Conservation (phyloP, 2,797 vertebrate species). For the Petrocephalus sullivani region DNA sequence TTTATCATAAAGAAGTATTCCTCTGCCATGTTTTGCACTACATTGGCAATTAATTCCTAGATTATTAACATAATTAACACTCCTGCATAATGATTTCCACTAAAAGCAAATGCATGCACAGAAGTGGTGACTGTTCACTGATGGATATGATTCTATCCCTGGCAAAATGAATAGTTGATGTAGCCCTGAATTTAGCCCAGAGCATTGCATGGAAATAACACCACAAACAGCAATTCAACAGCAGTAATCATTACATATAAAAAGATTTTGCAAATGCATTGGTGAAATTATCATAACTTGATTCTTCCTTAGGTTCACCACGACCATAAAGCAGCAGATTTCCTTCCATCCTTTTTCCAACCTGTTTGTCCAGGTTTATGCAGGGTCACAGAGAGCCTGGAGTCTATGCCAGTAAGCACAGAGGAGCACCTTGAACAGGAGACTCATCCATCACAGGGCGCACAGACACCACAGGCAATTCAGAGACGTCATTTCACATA, state of each 20-base stretch:
- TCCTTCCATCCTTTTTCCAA: background rate
- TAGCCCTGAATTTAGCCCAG: background rate
- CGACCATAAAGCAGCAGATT: background rate
- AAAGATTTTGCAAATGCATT: background rate
- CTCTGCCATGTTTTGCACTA: background rate
- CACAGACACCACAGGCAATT: background rate
- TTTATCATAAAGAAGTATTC: background rate
- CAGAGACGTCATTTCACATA: background rate
- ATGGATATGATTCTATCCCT: background rate
- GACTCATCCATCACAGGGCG: background rate
- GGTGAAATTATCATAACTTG: background rate
- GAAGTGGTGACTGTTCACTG: background rate
- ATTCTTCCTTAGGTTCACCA: background rate
- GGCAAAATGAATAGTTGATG: background rate
- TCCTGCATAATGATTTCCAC: background rate
- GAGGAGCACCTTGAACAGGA: background rate
- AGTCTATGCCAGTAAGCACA: background rate
- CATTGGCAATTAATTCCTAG: background rate
- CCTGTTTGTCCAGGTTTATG: background rate
- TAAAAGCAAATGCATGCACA: background rate
- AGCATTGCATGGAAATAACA: background rate
- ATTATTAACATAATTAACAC: background rate
- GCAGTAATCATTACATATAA: background rate
- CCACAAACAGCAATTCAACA: background rate
- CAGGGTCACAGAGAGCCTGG: background rate